Conservation (phyloP, 2,888 invertebrate species). For the Camptogramma bilineatum region DNA sequence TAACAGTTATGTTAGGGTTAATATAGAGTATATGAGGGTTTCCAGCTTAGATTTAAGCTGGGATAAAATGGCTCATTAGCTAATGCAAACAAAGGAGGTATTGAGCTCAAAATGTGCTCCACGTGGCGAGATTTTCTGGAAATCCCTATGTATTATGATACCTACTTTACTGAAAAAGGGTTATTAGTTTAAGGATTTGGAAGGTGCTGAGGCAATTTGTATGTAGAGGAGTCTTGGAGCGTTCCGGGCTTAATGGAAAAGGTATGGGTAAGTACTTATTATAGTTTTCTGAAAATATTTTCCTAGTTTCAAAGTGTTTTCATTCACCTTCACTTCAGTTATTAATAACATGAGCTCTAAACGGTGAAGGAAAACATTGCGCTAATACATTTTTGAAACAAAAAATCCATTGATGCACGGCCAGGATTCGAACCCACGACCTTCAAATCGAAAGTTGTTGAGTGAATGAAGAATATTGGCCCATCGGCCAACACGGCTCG, state of each 20-base stretch:
- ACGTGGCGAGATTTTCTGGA: conserved; percentile 11
- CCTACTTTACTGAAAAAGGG: neutral
- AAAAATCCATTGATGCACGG: too few relatives aligned
- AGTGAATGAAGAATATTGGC: too few relatives aligned
- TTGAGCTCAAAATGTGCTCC: conserved; percentile 13
- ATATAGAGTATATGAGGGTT: conserved; percentile 4
- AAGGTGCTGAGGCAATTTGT: neutral
- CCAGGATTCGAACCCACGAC: too few relatives aligned
- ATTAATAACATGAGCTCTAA: too few relatives aligned
- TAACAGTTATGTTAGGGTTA: neutral
- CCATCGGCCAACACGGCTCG: too few relatives aligned
- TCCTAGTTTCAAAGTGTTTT: too few relatives aligned
- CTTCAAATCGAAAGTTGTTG: too few relatives aligned
- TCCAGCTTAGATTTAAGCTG: conserved; percentile 20
- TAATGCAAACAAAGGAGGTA: conserved; percentile 28
- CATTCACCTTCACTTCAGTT: too few relatives aligned
- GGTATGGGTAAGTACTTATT: neutral
- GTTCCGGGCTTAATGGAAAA: neutral
- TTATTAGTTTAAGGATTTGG: neutral
- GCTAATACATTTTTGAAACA: too few relatives aligned
- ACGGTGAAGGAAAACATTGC: too few relatives aligned
- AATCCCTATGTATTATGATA: conserved; percentile 15
- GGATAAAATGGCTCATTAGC: conserved; percentile 23
- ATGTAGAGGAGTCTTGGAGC: neutral
- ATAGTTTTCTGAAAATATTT: too few relatives aligned